A percentile compares a stretch with the other conserved stretches of the same genome.
These are phyloP conservation scores for Rhabdophis nuchalis DNA, from an alignment of 2,797 vertebrate species.

Conservation along the genomic window DNA sequence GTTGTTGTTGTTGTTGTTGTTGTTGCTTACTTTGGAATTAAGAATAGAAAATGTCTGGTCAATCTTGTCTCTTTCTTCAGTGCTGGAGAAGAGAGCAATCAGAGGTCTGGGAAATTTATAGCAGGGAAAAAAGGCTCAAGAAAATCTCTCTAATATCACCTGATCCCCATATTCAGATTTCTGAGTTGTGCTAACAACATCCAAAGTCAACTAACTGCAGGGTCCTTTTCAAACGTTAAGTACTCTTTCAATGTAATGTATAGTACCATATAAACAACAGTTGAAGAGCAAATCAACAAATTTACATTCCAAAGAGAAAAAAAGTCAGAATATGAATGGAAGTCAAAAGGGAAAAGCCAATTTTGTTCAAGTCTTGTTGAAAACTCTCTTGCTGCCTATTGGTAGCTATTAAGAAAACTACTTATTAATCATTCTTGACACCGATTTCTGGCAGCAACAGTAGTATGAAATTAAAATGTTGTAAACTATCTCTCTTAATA, in stretches of 20 bases:
- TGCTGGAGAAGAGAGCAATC: background rate
- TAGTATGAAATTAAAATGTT: slow-evolving; percentile 25
- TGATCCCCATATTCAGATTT: background rate
- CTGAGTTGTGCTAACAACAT: background rate
- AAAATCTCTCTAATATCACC: background rate
- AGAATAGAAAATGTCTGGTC: background rate
- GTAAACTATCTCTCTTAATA: slow-evolving; percentile 24
- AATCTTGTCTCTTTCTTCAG: background rate
- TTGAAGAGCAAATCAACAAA: background rate
- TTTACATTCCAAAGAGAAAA: background rate
- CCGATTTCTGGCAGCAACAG: slow-evolving; percentile 19
- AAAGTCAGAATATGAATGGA: accelerated
- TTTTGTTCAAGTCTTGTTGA: background rate
- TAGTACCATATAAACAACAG: too few relatives aligned
- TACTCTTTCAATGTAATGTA: background rate
- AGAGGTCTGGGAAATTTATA: background rate
- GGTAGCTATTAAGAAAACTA: background rate
- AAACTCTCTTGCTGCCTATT: slow-evolving; percentile 20
- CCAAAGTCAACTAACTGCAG: background rate
- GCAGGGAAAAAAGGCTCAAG: background rate
- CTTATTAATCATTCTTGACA: slow-evolving; percentile 13
- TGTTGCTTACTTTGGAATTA: background rate
- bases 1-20: too few relatives aligned
- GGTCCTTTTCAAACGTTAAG: background rate
- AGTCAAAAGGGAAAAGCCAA: background rate